A percentile compares a stretch with the other conserved stretches of the same genome.
Conservation (phyloP, 2,113 vertebrate species). For the Dipodomys ordii region DNA sequence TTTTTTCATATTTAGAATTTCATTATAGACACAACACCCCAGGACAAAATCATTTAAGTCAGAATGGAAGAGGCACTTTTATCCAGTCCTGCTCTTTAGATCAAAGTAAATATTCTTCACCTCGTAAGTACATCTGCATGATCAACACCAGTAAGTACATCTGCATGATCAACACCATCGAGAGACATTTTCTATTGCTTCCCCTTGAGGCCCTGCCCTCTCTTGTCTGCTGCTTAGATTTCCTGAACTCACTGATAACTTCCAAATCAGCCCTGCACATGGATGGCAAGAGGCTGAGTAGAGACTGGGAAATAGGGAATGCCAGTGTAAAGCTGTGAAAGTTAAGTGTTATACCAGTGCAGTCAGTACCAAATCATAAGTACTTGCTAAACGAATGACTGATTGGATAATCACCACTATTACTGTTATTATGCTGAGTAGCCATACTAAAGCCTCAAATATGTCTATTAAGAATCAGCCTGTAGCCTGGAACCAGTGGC, state of each 20-base stretch:
- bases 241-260: neutral
- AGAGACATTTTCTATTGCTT: neutral
- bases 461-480: neutral
- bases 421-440: neutral
- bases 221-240: neutral
- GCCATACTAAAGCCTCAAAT: neutral
- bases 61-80: conserved; percentile 38
- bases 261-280: neutral
- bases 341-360: neutral
- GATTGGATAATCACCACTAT: neutral
- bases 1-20: conserved; percentile 74
- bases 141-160: conserved; percentile 69
- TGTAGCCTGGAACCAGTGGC: too few species aligned
- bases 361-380: neutral
- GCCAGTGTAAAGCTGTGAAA: neutral
- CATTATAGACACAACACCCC: conserved; percentile 65
- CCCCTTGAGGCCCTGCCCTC: neutral
- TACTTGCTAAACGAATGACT: neutral
- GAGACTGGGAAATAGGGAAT: neutral
- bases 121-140: conserved; percentile 73
- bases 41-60: conserved; percentile 64
- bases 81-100: conserved; percentile 34
- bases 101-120: conserved; percentile 63
- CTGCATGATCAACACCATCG: neutral
- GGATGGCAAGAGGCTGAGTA: neutral